Base-by-base conservation (phyloP, 2,888 invertebrate genomes). In the Tanytarsus gracilentus region DNA sequence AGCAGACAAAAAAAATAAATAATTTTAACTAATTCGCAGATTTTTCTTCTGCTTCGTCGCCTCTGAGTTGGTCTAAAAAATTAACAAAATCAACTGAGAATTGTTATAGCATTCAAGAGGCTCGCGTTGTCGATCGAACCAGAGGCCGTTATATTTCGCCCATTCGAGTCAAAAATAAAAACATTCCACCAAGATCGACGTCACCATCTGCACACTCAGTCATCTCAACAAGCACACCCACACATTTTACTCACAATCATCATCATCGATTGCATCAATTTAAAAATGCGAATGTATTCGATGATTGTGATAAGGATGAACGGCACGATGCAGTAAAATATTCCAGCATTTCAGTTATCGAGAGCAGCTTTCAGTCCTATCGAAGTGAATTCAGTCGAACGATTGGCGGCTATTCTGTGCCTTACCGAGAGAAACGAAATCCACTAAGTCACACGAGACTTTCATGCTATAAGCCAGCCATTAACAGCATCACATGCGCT, bases 31-130 rank as follows among this genome's bases (percentile, higher is more conserved):
- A 55, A 40, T 55, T 51, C 23, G 21, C 23, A 51, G 51, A 51
- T 29, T n/a, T 7, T 23, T 39, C 53, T n/a, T n/a, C 23, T 11
- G 23, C 25, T 18, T 21, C 55, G 16, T 14, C n/a, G 18, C 14
- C 58, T 14, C 14, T 58, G 21, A 48, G n/a, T n/a, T 58, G 58
- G 58, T 33, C 58, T 23, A 58, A 58, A 23, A 58, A 58, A 26
- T 21, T 58, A 8, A 48, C 48, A 21, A 44, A 58, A 58, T 29
- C 58, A 49, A 52, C 58, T 14, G 44, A 52, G 29, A 62, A 62
- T 50, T 62, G 62, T 51, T 62, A 62, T 27, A 62, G 55, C 29
- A 59, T 62, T 29, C 61, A 62, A 53, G 61, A 61, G 36, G 62
- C 59, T 29, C n/a, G 30, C 33, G 48, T 61, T 21, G 51, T 59